Evolutionary conservation across 2,797 vertebrate genomes (phyloP), one percentile per base, ranked within the genome.

Genomic region (Sebastes alutus): DNA sequence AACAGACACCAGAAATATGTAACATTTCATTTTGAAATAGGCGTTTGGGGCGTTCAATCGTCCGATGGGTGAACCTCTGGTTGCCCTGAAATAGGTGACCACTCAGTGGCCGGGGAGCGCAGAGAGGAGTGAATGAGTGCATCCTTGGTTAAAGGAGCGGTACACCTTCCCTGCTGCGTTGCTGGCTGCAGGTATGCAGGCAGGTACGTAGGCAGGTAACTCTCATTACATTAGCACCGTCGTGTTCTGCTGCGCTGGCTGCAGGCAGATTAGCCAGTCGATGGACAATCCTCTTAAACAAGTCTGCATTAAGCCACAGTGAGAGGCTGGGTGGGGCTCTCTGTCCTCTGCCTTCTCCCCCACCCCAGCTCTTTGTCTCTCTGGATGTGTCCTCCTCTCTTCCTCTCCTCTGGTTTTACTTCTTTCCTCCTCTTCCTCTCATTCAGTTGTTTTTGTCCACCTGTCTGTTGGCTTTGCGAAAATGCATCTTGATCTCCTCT

Each of bases 231-330:
- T 96, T 95, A 95, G 93, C 87, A 89, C 85, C n/a, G 59, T 90
- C 29, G 75, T 81, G 85, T 96, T 96, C 91, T 94, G 96, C 96
- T 95, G 95, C 1, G 96, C 92, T 93, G 92, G 94, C 83, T 90
- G 91, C 82, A 91, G 93, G 89, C 73, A 93, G 95, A 96, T 97
- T 96, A 96, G 90, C 89, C 77, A 88, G 94, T 88, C 70, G 71
- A 88, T 87, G 87, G 76, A 87, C 91, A 96, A 96, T 96, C 96
- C 95, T 95, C 95, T 96, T 97, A 96, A 95, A 96, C 67, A 82
- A 88, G 94, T 93, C 94, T 87, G 85, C 82, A 9, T 88, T 95
- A 95, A 96, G 91, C 94, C 91, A 81, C 79, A 77, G 79, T 61
- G 86, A 93, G 91, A 92, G 90, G 80, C 83, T 72, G 78, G 86